Evolutionary conservation across 2,113 vertebrate genomes (phyloP).

Genomic region (Synodontis membranacea): DNA sequence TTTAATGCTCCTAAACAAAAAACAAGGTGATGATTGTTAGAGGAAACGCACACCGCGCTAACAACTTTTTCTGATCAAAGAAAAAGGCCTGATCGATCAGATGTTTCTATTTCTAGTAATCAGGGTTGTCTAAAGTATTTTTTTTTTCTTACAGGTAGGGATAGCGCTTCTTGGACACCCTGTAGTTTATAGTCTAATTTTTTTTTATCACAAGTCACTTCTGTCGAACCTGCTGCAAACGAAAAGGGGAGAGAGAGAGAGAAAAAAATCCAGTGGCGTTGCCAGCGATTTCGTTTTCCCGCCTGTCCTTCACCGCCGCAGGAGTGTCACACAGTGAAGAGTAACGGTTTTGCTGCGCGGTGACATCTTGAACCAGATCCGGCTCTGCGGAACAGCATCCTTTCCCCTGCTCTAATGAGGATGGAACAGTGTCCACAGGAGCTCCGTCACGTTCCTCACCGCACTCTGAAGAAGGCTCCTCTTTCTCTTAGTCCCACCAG

Average conservation of each 20-base stretch:
- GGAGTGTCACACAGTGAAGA: slow-evolving; percentile 45
- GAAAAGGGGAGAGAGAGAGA: neutral
- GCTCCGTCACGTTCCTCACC: slow-evolving; percentile 53
- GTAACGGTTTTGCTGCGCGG: slow-evolving; percentile 38
- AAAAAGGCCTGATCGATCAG: neutral
- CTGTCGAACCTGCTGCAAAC: neutral
- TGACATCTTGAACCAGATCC: slow-evolving; percentile 52
- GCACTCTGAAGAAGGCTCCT: slow-evolving; percentile 38
- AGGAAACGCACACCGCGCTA: neutral
- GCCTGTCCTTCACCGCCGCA: slow-evolving; percentile 42
- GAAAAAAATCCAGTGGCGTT: slow-evolving; percentile 5
- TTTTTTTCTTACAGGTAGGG: neutral
- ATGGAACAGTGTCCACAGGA: slow-evolving; percentile 58
- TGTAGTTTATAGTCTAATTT: neutral
- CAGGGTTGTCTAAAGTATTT: neutral
- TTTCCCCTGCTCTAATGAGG: slow-evolving; percentile 59
- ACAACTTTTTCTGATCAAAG: neutral
- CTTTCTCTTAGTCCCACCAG: slow-evolving; percentile 42
- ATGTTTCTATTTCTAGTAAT: neutral
- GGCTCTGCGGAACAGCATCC: slow-evolving; percentile 35
- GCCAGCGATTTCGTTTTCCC: slow-evolving; percentile 30
- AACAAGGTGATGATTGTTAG: slow-evolving; percentile 7
- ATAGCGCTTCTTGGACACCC: neutral
- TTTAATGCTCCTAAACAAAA: slow-evolving; percentile 2
- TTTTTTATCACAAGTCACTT: neutral